Evolutionary conservation across 2,113 vertebrate genomes (phyloP), one percentile per base, ranked within the genome.

Genomic region (Taurulus bubalis): DNA sequence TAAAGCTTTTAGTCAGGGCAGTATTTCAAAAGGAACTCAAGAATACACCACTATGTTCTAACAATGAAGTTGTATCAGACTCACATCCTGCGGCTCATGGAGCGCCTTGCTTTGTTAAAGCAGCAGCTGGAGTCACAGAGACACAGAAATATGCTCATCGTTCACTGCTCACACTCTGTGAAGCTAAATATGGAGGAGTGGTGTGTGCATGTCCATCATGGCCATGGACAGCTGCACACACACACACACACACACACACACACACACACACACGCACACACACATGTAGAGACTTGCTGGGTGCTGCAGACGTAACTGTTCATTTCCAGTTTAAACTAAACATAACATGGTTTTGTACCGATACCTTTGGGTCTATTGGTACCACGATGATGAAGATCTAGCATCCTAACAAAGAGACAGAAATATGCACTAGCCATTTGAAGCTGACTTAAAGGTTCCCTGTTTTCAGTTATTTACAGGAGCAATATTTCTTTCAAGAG

Each of bases 211-310:
- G 68, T 92, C 83, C 36, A 32, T 85, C 71, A 89, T 38, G 38
- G 65, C 28, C 73, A 75, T 73, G 42, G 66, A 88, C 85, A 92
- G 92, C 87, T 92, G 85, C 82, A 76, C 36, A 86, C 77, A 14
- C 40, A 42, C 40, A 42, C 11, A 42, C 40, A 42, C 40, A 42
- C 40, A 42, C 40, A 42, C 40, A 42, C 40, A 42, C 11, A 42
- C 40, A 42, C 40, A 42, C 40, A 42, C 40, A 42, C 40, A 42
- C 40, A 42, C 40, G 14, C 40, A 42, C 40, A 42, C 40, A 53
- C 16, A 63, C 6, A 2, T 4, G 40, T 7, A 24, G 9, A 45
- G 11, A 36, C 22, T n/a, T 28, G 6, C 20, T 2, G 2, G 24
- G 16, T 71, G 45, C 42, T 70, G 24, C 14, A 20, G 0, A 63